Evolutionary conservation across 2,888 invertebrate genomes (phyloP).

Genomic region (Therioaphis trifolii): DNA sequence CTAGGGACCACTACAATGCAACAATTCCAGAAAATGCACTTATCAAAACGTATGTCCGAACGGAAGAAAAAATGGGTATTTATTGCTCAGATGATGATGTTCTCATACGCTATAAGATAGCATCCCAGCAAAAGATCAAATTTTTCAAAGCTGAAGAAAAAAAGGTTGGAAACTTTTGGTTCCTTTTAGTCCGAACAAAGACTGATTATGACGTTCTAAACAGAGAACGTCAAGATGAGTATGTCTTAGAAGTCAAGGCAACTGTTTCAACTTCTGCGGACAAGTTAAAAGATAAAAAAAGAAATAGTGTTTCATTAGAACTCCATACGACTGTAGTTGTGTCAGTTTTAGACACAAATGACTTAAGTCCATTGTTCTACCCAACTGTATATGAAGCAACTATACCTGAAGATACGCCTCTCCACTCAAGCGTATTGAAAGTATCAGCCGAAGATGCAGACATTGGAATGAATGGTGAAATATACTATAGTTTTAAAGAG

Average conservation of each 20-base stretch:
- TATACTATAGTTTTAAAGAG: conserved; percentile 92
- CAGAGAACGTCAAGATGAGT: conserved; percentile 88
- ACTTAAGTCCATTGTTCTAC: conserved; percentile 93
- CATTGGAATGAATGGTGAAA: conserved; percentile 93
- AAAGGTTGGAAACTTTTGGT: conserved; percentile 93
- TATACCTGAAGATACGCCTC: conserved; percentile 88
- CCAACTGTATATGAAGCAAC: conserved; percentile 86
- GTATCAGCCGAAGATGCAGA: conserved; percentile 96
- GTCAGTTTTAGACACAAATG: conserved; percentile 85
- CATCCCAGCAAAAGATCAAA: conserved; percentile 86
- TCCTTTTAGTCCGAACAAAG: conserved; percentile 87
- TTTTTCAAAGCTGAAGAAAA: conserved; percentile 93
- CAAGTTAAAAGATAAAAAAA: conserved; percentile 67
- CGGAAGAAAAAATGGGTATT: conserved; percentile 85
- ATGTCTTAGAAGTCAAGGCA: conserved; percentile 82
- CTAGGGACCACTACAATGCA: conserved; percentile 82
- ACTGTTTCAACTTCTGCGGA: conserved; percentile 71
- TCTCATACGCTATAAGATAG: conserved; percentile 86
- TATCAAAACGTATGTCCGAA: conserved; percentile 83
- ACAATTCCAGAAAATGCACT: conserved; percentile 92
- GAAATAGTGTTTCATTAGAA: conserved; percentile 72
- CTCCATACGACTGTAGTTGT: conserved; percentile 80
- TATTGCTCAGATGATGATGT: conserved; percentile 69
- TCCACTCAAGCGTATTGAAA: conserved; percentile 83
- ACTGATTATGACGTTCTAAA: conserved; percentile 90